Conservation (phyloP, 1,140 invertebrate genomes). For the Lordiphosa mommai region DNA sequence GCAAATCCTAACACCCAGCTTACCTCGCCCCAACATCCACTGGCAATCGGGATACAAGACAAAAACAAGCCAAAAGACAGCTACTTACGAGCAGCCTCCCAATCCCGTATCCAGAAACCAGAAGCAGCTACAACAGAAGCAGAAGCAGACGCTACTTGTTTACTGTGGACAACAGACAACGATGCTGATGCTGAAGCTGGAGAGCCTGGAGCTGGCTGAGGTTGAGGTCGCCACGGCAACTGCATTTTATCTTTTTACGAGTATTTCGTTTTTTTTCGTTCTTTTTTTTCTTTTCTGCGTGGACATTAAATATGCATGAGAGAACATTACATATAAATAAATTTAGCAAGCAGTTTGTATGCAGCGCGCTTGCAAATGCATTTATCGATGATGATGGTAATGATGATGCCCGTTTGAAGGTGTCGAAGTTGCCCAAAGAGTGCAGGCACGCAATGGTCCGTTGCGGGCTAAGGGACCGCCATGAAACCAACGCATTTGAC, state of each 20-base stretch:
- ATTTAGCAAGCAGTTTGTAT: conserved; percentile 73
- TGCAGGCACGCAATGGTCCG: conserved; percentile 35
- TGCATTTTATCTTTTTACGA: conserved; percentile 57
- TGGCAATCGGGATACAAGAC: conserved; percentile 40
- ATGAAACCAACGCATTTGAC: conserved; percentile 42
- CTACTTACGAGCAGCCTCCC: conserved; percentile 45
- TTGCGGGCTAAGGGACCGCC: conserved; percentile 40
- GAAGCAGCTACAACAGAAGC: conserved; percentile 45
- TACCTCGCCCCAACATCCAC: conserved; percentile 12
- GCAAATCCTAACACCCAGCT: conserved; percentile 22
- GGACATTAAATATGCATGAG: conserved; percentile 78
- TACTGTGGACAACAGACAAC: background rate
- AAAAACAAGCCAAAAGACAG: conserved; percentile 52
- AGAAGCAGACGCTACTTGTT: conserved; percentile 32
- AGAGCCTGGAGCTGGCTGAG: conserved; percentile 5
- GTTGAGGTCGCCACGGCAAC: conserved; percentile 38
- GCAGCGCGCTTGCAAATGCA: conserved; percentile 62
- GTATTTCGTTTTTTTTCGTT: background rate
- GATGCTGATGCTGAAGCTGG: conserved; percentile 1
- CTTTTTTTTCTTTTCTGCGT: conserved; percentile 33
- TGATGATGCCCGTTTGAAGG: conserved; percentile 63
- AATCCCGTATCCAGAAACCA: conserved; percentile 35
- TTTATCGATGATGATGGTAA: conserved; percentile 67
- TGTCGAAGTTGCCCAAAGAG: conserved; percentile 32
- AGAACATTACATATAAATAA: conserved; percentile 73